A percentile compares a stretch with the other conserved stretches of the same genome.
These are phyloP conservation scores for Gadopsis bispinosus DNA, from an alignment of 2,797 vertebrate genomes.

Conservation along the genomic window DNA sequence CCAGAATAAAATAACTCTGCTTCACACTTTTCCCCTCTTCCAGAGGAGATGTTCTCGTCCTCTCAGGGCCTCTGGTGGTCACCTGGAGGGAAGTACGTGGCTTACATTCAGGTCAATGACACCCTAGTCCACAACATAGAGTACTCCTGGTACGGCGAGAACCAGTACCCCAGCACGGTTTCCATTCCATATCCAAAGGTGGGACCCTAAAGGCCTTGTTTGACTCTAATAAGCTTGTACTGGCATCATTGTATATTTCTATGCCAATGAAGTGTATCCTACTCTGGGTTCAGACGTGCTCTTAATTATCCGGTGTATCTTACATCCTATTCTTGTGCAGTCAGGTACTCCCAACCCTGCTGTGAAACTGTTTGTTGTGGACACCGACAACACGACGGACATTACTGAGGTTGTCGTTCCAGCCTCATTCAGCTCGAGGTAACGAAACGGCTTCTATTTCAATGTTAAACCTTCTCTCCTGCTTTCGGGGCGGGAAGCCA, in stretches of 20 bases:
- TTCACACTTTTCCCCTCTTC: conserved; percentile 10
- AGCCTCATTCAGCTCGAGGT: conserved; percentile 84
- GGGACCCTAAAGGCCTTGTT: neutral
- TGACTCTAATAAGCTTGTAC: neutral
- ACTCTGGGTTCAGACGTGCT: neutral
- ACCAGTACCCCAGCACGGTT: conserved; percentile 93
- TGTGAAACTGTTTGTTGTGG: conserved; percentile 90
- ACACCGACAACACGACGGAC: conserved; percentile 71
- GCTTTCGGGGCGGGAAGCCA: neutral
- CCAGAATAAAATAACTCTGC: neutral
- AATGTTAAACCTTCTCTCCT: neutral
- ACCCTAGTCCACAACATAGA: conserved; percentile 90
- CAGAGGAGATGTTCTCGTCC: conserved; percentile 97
- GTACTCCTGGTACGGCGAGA: conserved; percentile 92
- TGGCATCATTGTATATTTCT: neutral
- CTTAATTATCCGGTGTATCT: neutral
- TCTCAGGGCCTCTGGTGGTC: conserved; percentile 95
- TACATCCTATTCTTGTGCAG: conserved; percentile 75
- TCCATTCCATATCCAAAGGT: conserved; percentile 97
- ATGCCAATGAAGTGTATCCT: neutral
- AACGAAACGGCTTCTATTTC: conserved; percentile 35
- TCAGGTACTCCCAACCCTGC: conserved; percentile 91
- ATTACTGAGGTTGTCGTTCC: conserved; percentile 87
- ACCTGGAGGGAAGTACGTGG: conserved; percentile 89
- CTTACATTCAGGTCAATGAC: conserved; percentile 95